Evolutionary conservation across 2,888 invertebrate genomes (phyloP).

Genomic region (Drosophila nigricruria): DNA sequence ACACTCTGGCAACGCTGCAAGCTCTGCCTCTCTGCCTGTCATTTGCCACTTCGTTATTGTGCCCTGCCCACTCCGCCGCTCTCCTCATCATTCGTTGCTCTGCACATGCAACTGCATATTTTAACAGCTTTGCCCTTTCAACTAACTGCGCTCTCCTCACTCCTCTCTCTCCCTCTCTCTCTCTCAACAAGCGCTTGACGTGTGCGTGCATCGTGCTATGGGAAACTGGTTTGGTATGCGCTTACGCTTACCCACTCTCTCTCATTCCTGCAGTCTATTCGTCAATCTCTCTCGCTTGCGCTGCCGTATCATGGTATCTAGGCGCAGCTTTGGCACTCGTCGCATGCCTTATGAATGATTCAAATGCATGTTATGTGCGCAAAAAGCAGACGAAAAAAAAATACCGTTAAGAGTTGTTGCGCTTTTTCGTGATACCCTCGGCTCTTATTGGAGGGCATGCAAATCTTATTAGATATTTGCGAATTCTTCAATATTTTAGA

Average conservation of each 20-base stretch:
- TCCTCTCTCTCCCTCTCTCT: background rate
- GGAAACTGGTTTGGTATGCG: conserved; percentile 68
- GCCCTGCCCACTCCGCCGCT: conserved; percentile 38
- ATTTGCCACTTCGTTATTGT: conserved; percentile 62
- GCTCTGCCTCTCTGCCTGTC: conserved; percentile 38
- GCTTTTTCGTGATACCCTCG: conserved; percentile 51
- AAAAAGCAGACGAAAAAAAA: conserved; percentile 51
- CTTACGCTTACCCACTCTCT: conserved; percentile 4
- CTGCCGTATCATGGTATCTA: conserved; percentile 27
- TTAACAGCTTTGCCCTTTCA: conserved; percentile 56
- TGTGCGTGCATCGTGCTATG: conserved; percentile 57
- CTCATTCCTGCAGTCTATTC: background rate
- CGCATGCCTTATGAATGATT: conserved; percentile 81
- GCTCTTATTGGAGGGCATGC: conserved; percentile 3
- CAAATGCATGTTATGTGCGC: conserved; percentile 78
- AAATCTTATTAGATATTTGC: background rate
- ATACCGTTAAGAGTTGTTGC: conserved; percentile 78
- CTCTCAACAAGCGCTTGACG: conserved; percentile 44
- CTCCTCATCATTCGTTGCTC: conserved; percentile 23
- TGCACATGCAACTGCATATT: conserved; percentile 77
- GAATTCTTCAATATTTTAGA: background rate
- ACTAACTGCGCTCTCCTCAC: background rate
- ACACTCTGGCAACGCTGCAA: conserved; percentile 53
- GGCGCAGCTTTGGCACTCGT: conserved; percentile 67
- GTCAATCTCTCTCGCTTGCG: conserved; percentile 9